A percentile compares a stretch with the other conserved stretches of the same genome.
These are phyloP conservation scores for Drosophila saltans DNA, from an alignment of 1,140 invertebrate species.

Conservation along the genomic window DNA sequence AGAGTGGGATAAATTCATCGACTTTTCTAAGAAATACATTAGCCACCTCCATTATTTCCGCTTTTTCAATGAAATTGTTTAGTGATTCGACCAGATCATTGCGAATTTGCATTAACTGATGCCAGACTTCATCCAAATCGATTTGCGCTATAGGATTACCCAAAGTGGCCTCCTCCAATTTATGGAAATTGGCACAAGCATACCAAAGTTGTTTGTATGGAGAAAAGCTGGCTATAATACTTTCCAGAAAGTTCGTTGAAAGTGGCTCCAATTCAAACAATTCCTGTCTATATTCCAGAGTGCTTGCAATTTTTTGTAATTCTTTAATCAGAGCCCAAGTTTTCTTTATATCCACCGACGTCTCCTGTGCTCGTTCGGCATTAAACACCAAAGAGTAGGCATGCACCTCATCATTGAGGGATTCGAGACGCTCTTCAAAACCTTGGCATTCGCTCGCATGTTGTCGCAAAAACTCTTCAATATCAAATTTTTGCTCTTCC, in stretches of 20 bases:
- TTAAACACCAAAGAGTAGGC: slow-evolving; percentile 73
- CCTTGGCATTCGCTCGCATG: slow-evolving; percentile 68
- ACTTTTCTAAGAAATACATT: slow-evolving; percentile 54
- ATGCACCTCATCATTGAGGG: slow-evolving; percentile 76
- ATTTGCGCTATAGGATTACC: slow-evolving; percentile 71
- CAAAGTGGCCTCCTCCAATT: slow-evolving; percentile 74
- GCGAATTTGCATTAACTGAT: slow-evolving; percentile 46
- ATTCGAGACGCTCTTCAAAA: slow-evolving; percentile 76
- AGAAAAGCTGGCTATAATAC: slow-evolving; percentile 64
- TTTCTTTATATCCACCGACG: slow-evolving; percentile 77
- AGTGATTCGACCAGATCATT: slow-evolving; percentile 45
- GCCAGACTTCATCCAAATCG: slow-evolving; percentile 69
- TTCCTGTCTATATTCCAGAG: slow-evolving; percentile 62
- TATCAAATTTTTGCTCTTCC: slow-evolving; percentile 77
- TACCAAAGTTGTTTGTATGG: slow-evolving; percentile 75
- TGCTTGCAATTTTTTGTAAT: slow-evolving; percentile 61
- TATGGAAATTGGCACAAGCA: slow-evolving; percentile 67
- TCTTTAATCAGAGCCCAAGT: slow-evolving; percentile 66
- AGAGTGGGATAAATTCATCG: slow-evolving; percentile 63
- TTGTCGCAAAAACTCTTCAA: slow-evolving; percentile 72
- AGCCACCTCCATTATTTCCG: slow-evolving; percentile 71
- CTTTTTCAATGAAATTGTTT: slow-evolving; percentile 63
- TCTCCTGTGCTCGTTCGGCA: slow-evolving; percentile 65
- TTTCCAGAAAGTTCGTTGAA: slow-evolving; percentile 61
- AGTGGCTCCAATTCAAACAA: slow-evolving; percentile 75